Percentiles rank a stretch among this genome's conserved stretches.
phyloP scores from a whole-genome alignment of 2,113 vertebrate species.

The Bucco capensis region DNA sequence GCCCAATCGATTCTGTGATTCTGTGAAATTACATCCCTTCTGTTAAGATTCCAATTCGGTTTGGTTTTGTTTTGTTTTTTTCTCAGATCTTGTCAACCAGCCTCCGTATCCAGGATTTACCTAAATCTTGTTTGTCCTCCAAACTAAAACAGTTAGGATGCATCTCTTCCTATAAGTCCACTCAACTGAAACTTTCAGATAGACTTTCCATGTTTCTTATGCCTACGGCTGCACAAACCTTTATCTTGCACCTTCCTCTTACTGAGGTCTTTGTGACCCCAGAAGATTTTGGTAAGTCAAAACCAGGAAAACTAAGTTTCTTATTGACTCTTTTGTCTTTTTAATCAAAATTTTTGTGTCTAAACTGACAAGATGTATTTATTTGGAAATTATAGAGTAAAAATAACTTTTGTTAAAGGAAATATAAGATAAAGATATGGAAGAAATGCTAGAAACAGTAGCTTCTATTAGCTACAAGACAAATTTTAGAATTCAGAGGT shows the following conservation, averaged over 20 bases:
- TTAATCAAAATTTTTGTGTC: neutral
- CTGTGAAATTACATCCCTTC: accelerated
- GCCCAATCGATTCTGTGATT: too few relatives aligned
- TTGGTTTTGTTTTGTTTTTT: neutral
- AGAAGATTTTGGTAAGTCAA: neutral
- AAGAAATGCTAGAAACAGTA: neutral
- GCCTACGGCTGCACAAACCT: neutral
- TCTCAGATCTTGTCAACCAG: neutral
- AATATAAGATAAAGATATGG: neutral
- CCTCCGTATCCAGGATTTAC: neutral
- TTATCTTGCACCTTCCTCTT: neutral
- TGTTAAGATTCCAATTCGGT: neutral
- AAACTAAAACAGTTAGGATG: neutral
- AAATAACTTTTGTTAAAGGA: neutral
- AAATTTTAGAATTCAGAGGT: neutral
- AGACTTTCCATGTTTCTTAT: neutral
- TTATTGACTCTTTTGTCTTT: neutral
- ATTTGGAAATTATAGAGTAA: neutral
- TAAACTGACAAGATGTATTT: neutral
- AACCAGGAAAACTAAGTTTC: neutral
- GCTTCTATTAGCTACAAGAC: neutral
- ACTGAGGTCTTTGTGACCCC: neutral
- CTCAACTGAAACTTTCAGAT: neutral
- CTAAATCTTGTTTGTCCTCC: neutral
- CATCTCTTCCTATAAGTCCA: neutral